A percentile compares a stretch with the other conserved stretches of the same genome.
Conservation (phyloP, 2,888 invertebrate genomes). For the Brassicogethes aeneus region DNA sequence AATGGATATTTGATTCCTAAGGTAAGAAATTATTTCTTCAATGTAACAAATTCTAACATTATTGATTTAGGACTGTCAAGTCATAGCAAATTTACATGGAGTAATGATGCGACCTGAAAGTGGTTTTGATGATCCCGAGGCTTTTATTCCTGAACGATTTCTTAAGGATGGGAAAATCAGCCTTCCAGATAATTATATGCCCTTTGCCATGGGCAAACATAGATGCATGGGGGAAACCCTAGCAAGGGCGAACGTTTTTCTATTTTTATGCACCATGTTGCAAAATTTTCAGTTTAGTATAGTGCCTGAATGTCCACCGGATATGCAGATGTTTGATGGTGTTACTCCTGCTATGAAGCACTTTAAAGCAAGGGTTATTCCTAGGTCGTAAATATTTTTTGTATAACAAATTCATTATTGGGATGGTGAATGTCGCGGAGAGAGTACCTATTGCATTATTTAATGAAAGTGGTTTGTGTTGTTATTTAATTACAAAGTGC, state of each 20-base stretch:
- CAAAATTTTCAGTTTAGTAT: slow-evolving; percentile 63
- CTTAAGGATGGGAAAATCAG: slow-evolving; percentile 49
- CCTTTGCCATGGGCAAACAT: slow-evolving; percentile 71
- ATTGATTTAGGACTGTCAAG: slow-evolving; percentile 62
- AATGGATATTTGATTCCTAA: slow-evolving; percentile 69
- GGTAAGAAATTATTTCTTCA: slow-evolving; percentile 47
- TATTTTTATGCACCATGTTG: slow-evolving; percentile 63
- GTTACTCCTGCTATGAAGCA: slow-evolving; percentile 69
- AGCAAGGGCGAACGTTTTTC: slow-evolving; percentile 68
- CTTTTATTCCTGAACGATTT: slow-evolving; percentile 70
- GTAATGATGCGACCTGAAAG: slow-evolving; percentile 57
- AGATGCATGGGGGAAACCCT: slow-evolving; percentile 76
- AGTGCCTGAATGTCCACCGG: slow-evolving; percentile 57
- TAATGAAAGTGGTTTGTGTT: no score
- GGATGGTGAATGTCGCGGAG: no score
- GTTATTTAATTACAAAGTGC: no score
- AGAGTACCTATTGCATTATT: no score
- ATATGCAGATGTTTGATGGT: slow-evolving; percentile 62
- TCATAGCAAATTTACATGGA: slow-evolving; percentile 66
- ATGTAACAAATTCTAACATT: no score
- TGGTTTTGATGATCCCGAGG: slow-evolving; percentile 58
- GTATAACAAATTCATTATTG: no score
- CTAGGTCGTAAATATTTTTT: background rate
- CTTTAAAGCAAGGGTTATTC: slow-evolving; percentile 53
- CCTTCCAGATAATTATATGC: slow-evolving; percentile 61